These are phyloP conservation scores for Tympanuchus pallidicinctus DNA, from an alignment of 2,113 vertebrate genomes.

Conservation along the genomic window DNA sequence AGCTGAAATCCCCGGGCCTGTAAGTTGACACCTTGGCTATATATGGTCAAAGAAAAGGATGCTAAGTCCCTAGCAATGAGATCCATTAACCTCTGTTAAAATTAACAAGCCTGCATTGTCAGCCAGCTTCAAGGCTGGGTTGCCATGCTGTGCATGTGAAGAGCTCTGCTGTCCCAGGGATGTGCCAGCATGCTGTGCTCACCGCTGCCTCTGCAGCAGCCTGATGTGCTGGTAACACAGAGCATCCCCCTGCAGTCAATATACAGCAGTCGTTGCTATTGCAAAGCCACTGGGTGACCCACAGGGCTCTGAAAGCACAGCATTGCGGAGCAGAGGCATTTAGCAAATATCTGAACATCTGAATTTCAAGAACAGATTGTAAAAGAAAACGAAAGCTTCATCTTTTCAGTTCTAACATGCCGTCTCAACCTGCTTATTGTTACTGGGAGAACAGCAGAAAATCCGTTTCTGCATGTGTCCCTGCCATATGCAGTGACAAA, in stretches of 20 bases:
- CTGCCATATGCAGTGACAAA: constrained; percentile 19
- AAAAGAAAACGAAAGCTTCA: background rate
- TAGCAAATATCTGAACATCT: background rate
- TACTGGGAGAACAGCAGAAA: constrained; percentile 13
- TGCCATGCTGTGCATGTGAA: constrained; percentile 55
- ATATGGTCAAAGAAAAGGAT: constrained; percentile 76
- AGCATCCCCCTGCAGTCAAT: background rate
- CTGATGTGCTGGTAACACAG: rapidly evolving
- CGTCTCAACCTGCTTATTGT: constrained; percentile 30
- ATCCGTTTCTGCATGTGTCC: constrained; percentile 7
- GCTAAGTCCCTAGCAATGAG: constrained; percentile 33
- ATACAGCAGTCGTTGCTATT: background rate
- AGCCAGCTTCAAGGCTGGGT: constrained; percentile 49
- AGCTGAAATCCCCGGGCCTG: constrained; percentile 67
- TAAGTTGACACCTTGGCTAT: constrained; percentile 68
- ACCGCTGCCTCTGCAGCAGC: background rate
- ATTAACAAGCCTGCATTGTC: constrained; percentile 27
- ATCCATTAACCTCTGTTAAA: constrained; percentile 63
- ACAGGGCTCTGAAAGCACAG: background rate
- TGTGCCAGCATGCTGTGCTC: constrained; percentile 18
- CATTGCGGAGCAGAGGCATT: background rate
- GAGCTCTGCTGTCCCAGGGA: constrained; percentile 41
- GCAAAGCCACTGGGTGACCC: background rate
- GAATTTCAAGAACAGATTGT: background rate
- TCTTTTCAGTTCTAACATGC: background rate